A percentile compares a stretch with the other conserved stretches of the same genome.
phyloP scores from a whole-genome alignment of 1,140 invertebrate species.

The Meteorus sp. region DNA sequence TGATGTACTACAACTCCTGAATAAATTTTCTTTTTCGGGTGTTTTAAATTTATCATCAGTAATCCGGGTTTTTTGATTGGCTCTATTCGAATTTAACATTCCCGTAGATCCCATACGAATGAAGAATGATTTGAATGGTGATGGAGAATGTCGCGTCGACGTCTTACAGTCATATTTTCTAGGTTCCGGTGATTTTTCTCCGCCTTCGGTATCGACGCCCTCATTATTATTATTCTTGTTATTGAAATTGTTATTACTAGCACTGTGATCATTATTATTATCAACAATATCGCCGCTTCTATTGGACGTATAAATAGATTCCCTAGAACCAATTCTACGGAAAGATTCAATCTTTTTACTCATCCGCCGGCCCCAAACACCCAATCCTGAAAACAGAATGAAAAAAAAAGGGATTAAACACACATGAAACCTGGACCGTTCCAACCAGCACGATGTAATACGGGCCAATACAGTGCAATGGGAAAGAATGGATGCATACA shows the following conservation, averaged over 20 bases:
- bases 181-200: conserved; percentile 58
- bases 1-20: conserved; percentile 75
- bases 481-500: too few species aligned
- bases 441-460: not conserved
- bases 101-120: conserved; percentile 75
- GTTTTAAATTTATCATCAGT: conserved; percentile 40
- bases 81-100: conserved; percentile 67
- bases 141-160: conserved; percentile 62
- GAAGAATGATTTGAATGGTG: conserved; percentile 72
- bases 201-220: not conserved
- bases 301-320: conserved; percentile 49
- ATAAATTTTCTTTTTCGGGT: conserved; percentile 62
- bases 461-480: too few species aligned
- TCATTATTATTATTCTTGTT: conserved; percentile 47
- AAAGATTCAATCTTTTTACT: conserved; percentile 77
- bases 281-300: conserved; percentile 35
- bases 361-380: conserved; percentile 78
- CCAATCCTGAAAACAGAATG: conserved; percentile 62
- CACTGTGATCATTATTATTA: conserved; percentile 43
- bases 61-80: conserved; percentile 54
- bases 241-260: conserved; percentile 48
- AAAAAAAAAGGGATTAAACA: conserved; percentile 10
- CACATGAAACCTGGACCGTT: not conserved
- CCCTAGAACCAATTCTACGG: conserved; percentile 68
- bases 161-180: conserved; percentile 52